Conservation (phyloP, 2,113 vertebrate genomes). For the Oenanthe melanoleuca region DNA sequence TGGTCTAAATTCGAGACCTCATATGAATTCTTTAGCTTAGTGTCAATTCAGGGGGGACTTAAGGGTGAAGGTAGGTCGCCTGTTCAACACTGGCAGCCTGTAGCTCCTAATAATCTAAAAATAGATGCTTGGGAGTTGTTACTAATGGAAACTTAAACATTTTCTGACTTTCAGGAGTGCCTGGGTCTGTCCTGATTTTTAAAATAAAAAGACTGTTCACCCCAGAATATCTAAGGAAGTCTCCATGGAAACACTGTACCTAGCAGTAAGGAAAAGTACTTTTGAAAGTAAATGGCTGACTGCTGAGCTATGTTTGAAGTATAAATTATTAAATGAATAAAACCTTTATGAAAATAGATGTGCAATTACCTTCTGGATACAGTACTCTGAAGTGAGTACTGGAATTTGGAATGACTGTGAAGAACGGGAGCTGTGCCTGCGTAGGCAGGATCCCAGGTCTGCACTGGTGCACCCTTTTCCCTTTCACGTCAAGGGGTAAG, state of each 20-base stretch:
- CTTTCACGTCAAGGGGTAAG: neutral
- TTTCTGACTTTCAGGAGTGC: neutral
- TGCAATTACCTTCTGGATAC: neutral
- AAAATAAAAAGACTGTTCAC: neutral
- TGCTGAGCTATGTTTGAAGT: neutral
- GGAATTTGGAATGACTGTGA: neutral
- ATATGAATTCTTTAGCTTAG: neutral
- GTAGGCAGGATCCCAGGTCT: neutral
- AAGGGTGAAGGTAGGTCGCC: neutral
- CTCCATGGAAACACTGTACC: constrained; percentile 28
- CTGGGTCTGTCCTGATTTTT: neutral
- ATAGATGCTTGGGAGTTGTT: neutral
- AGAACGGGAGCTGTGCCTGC: neutral
- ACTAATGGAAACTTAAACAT: neutral
- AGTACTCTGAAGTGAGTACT: neutral
- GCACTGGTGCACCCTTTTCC: accelerated
- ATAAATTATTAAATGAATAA: neutral
- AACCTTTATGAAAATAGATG: neutral
- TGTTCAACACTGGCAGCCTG: neutral
- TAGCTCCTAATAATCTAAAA: neutral
- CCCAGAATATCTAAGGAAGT: neutral
- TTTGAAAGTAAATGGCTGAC: neutral
- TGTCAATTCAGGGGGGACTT: neutral
- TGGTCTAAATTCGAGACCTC: accelerated
- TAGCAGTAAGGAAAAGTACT: neutral